Conservation (phyloP, 2,797 vertebrate genomes). For the Liparis tanakae region DNA sequence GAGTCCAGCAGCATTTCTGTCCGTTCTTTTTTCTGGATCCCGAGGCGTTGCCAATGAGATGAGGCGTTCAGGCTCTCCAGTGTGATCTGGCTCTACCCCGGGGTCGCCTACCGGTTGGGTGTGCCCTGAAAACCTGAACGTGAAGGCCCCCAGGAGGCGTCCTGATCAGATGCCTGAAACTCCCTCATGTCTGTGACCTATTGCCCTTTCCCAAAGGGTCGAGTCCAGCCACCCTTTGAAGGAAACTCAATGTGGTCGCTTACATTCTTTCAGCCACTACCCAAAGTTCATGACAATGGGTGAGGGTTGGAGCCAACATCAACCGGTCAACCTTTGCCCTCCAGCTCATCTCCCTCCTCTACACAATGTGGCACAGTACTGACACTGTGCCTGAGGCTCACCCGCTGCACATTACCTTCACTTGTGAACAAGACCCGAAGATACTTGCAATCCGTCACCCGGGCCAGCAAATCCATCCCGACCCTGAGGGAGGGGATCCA, state of each 20-base stretch:
- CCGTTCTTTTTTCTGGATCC: neutral
- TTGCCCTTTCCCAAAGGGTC: neutral
- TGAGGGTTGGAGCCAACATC: neutral
- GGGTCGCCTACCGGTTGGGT: neutral
- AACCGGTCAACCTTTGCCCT: conserved; percentile 1
- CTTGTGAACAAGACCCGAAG: neutral
- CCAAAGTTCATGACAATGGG: neutral
- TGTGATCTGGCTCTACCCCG: neutral
- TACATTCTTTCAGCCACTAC: neutral
- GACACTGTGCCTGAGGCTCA: neutral
- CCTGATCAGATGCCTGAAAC: neutral
- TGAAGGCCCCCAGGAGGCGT: neutral
- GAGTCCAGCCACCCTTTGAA: neutral
- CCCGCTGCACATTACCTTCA: neutral
- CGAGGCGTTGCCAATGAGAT: neutral
- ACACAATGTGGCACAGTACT: neutral
- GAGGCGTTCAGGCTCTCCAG: neutral
- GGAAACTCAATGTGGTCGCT: neutral
- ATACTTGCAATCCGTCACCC: neutral
- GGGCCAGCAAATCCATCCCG: neutral
- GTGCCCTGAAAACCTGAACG: neutral
- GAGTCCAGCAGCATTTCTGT: neutral
- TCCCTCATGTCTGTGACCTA: neutral
- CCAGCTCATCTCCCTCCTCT: neutral
- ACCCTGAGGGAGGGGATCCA: neutral